A percentile compares a stretch with the other conserved stretches of the same genome.
Evolutionary conservation across 2,113 vertebrate species (phyloP).

Genomic region (Baryphthengus martii): DNA sequence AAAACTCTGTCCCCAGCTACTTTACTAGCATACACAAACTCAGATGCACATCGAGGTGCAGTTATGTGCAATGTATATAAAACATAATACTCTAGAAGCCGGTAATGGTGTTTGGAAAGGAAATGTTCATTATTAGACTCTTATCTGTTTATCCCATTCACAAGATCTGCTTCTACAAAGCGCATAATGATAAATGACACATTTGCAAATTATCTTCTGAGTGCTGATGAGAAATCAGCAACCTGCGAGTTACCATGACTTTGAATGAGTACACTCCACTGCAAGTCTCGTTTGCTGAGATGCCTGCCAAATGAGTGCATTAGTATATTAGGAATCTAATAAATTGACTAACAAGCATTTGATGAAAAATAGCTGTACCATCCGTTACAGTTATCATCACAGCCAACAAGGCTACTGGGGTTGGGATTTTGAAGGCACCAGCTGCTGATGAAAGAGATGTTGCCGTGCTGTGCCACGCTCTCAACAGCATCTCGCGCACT

Average conservation of each 20-base stretch:
- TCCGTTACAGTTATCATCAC: constrained; percentile 59
- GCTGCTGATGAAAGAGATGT: constrained; percentile 26
- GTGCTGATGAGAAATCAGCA: constrained; percentile 67
- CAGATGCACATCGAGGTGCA: not conserved
- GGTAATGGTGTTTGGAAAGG: not conserved
- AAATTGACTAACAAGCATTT: constrained; percentile 69
- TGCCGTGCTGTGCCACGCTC: not conserved
- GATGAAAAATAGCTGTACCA: constrained; percentile 64
- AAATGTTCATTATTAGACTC: constrained; percentile 33
- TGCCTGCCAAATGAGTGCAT: constrained; percentile 67
- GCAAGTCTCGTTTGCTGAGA: constrained; percentile 1
- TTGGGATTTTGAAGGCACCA: constrained; percentile 27
- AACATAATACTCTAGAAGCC: not conserved
- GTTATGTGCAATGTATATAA: not conserved
- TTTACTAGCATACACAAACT: not conserved
- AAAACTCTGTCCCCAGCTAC: not conserved
- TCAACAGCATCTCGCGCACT: not conserved
- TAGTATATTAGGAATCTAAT: constrained; percentile 70
- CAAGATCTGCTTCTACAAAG: constrained; percentile 36
- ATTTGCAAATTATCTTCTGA: constrained; percentile 69
- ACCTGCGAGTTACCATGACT: constrained; percentile 53
- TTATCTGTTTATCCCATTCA: constrained; percentile 58
- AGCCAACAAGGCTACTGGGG: constrained; percentile 36
- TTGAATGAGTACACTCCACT: constrained; percentile 46
- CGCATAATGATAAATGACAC: constrained; percentile 61